Evolutionary conservation across 1,140 invertebrate genomes (phyloP).

Genomic region (Drosophila kanapiae): DNA sequence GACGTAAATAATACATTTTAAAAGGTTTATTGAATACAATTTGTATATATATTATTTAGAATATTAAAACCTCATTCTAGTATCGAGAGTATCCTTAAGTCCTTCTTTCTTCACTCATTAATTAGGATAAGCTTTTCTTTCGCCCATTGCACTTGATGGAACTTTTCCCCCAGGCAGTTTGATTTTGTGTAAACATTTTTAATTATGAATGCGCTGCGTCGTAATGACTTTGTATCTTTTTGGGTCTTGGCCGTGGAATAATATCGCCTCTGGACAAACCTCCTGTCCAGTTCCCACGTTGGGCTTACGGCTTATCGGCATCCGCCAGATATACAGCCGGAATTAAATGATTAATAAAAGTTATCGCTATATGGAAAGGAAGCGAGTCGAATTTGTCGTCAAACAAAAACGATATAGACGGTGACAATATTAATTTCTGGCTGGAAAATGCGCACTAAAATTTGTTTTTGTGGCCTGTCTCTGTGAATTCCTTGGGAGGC

Average conservation of each 20-base stretch:
- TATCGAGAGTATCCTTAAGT: conserved; percentile 1
- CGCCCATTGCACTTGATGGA: conserved; percentile 49
- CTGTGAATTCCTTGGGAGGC: conserved; percentile 14
- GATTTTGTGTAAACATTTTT: conserved; percentile 70
- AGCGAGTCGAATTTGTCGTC: conserved; percentile 63
- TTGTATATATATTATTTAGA: neutral
- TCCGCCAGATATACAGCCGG: conserved; percentile 35
- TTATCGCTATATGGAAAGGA: conserved; percentile 42
- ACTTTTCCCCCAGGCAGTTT: conserved; percentile 11
- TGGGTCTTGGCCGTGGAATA: conserved; percentile 4
- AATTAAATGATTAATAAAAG: conserved; percentile 82
- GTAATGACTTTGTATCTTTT: conserved; percentile 79
- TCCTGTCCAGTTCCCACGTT: conserved; percentile 66
- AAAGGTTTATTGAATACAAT: neutral
- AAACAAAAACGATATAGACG: conserved; percentile 34
- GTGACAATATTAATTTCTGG: conserved; percentile 51
- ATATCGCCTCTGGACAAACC: conserved; percentile 22
- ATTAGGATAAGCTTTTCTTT: conserved; percentile 55
- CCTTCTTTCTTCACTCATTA: conserved; percentile 11
- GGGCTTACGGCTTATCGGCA: conserved; percentile 59
- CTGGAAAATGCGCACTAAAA: conserved; percentile 45
- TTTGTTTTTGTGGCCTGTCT: conserved; percentile 2
- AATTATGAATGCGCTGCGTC: conserved; percentile 70
- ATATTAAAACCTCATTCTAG: too few species aligned
- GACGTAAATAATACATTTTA: neutral